phyloP scores from a whole-genome alignment of 2,888 invertebrate species.

The Leptarthrus brevirostris region DNA sequence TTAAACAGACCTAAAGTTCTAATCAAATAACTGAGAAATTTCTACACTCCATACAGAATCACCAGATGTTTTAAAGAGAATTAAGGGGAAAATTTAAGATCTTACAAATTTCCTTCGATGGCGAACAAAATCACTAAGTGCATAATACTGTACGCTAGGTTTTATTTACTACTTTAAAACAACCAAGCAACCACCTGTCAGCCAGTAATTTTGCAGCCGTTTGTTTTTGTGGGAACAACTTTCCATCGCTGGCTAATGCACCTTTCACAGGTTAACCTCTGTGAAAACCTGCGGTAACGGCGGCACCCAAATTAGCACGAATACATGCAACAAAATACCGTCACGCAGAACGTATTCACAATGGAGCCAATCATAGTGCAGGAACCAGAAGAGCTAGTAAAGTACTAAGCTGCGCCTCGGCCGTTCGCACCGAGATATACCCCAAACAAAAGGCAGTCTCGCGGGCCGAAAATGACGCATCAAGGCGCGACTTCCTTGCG shows the following conservation, averaged over 20 bases:
- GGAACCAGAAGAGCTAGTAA: neutral
- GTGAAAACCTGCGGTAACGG: constrained; percentile 14
- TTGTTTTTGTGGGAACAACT: constrained; percentile 30
- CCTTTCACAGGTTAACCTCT: constrained; percentile 42
- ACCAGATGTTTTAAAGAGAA: too few species aligned
- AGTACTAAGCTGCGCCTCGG: neutral
- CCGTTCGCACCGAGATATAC: constrained; percentile 19
- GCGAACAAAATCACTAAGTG: too few species aligned
- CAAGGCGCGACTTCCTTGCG: constrained; percentile 32
- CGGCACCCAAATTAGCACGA: constrained; percentile 23
- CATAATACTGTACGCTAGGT: too few species aligned
- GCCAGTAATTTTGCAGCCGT: neutral
- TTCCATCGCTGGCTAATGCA: constrained; percentile 27
- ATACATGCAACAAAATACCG: neutral
- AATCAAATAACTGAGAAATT: too few species aligned
- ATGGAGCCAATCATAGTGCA: constrained; percentile 14
- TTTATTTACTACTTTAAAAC: constrained; percentile 7
- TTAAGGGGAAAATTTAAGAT: too few species aligned
- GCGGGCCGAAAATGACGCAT: constrained; percentile 45
- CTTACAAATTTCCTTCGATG: too few species aligned
- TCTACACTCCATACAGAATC: too few species aligned
- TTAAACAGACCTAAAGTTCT: too few species aligned
- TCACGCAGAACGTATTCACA: constrained; percentile 29
- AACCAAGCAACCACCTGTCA: constrained; percentile 21
- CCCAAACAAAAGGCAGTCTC: constrained; percentile 31